Percentiles rank a stretch among this genome's conserved stretches.
Evolutionary conservation across 2,797 vertebrate genomes (phyloP).

Genomic region (Oophaga sylvatica): DNA sequence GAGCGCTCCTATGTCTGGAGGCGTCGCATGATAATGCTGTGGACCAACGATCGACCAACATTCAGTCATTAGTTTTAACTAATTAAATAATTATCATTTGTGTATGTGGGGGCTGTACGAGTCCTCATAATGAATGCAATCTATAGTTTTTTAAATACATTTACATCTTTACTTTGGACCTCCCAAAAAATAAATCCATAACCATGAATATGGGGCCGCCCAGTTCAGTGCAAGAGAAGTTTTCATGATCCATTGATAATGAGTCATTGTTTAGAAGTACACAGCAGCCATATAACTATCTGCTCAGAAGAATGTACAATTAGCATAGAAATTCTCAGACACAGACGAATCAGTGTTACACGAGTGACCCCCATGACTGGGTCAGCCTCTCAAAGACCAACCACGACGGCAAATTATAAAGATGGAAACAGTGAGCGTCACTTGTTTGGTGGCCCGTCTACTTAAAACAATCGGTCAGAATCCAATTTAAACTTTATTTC

Average conservation of each 20-base stretch:
- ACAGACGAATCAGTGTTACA: constrained; percentile 33
- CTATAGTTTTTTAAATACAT: too few relatives aligned
- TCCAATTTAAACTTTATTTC: constrained; percentile 5
- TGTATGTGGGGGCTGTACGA: too few relatives aligned
- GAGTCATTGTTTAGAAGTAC: constrained; percentile 30
- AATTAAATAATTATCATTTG: too few relatives aligned
- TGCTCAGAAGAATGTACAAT: constrained; percentile 10
- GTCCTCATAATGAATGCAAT: too few relatives aligned
- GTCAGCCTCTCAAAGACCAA: not conserved
- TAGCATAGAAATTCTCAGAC: constrained; percentile 36
- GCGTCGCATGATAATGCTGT: too few relatives aligned
- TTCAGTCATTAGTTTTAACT: too few relatives aligned
- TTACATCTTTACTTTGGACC: not conserved
- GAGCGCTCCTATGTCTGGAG: too few relatives aligned
- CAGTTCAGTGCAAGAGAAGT: not conserved
- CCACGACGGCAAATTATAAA: constrained; percentile 28
- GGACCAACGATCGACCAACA: too few relatives aligned
- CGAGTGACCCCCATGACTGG: constrained; percentile 41
- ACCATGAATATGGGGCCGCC: not conserved
- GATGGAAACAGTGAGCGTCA: not conserved
- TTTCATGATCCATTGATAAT: not conserved
- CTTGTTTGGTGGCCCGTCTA: constrained; percentile 7
- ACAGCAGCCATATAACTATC: not conserved
- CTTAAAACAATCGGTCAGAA: not conserved
- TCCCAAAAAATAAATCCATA: not conserved